phyloP scores from a whole-genome alignment of 2,797 vertebrate genomes.

The Anableps anableps region DNA sequence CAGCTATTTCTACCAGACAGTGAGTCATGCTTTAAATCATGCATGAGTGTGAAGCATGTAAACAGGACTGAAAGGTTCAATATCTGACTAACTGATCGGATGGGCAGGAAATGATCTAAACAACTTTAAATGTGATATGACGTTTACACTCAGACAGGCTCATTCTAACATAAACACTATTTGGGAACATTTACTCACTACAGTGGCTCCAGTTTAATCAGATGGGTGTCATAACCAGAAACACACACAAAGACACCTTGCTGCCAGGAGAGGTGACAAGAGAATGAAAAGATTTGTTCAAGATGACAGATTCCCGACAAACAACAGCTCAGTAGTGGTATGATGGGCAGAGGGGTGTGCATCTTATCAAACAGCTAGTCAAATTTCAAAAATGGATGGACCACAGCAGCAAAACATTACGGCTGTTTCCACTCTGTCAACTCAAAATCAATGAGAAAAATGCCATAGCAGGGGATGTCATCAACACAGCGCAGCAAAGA shows the following conservation, averaged over 20 bases:
- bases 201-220: constrained; percentile 33
- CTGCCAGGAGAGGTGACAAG: constrained; percentile 50
- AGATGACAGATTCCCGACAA: constrained; percentile 53
- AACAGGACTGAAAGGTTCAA: constrained; percentile 46
- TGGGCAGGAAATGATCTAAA: constrained; percentile 51
- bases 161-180: constrained; percentile 53
- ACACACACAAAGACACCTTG: constrained; percentile 27
- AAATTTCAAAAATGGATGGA: constrained; percentile 53
- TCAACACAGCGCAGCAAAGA: constrained; percentile 21
- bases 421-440: constrained; percentile 42
- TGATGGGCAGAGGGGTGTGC: constrained; percentile 43
- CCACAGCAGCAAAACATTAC: constrained; percentile 37
- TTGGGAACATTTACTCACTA: constrained; percentile 30
- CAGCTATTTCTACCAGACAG: constrained; percentile 46
- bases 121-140: constrained; percentile 38
- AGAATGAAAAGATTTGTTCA: constrained; percentile 56
- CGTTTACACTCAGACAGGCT: constrained; percentile 49
- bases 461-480: constrained; percentile 29
- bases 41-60: constrained; percentile 55
- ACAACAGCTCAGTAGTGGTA: constrained; percentile 35
- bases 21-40: constrained; percentile 60
- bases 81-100: constrained; percentile 55
- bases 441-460: constrained; percentile 35
- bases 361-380: constrained; percentile 54
- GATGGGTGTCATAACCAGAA: constrained; percentile 21